Conservation (phyloP, 1,140 invertebrate genomes). For the Drosophila asahinai region DNA sequence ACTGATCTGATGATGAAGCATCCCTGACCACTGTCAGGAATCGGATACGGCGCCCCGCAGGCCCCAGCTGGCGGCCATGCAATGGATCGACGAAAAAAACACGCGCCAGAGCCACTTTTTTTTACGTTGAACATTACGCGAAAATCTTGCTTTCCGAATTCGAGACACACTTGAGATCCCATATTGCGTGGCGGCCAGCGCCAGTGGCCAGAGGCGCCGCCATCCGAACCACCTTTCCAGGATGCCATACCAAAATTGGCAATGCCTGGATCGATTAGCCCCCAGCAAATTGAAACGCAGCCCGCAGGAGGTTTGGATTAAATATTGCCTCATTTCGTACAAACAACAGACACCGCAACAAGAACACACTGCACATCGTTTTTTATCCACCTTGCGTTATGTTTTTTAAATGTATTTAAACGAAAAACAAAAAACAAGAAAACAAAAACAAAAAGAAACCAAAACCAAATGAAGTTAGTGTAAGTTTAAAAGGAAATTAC, state of each 20-base stretch:
- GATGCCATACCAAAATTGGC: conserved; percentile 25
- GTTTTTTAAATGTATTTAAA: conserved; percentile 75
- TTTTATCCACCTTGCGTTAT: conserved; percentile 62
- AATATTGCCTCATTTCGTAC: conserved; percentile 53
- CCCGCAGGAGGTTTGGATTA: conserved; percentile 74
- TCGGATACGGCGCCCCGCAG: conserved; percentile 28
- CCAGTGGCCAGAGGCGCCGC: conserved; percentile 20
- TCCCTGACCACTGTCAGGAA: conserved; percentile 17
- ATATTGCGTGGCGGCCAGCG: conserved; percentile 61
- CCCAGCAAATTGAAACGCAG: conserved; percentile 69
- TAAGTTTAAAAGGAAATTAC: conserved; percentile 63
- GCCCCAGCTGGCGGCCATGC: conserved; percentile 41
- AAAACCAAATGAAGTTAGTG: conserved; percentile 50
- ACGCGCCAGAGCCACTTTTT: conserved; percentile 61
- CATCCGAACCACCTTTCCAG: conserved; percentile 44
- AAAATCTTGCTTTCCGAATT: conserved; percentile 55
- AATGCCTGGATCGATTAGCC: conserved; percentile 68
- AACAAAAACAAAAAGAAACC: conserved; percentile 41
- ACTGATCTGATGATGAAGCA: conserved; percentile 14
- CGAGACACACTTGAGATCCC: conserved; percentile 25
- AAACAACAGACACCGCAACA: conserved; percentile 61
- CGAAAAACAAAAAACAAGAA: conserved; percentile 33
- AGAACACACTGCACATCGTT: conserved; percentile 55
- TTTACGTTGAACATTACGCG: conserved; percentile 40
- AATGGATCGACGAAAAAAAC: conserved; percentile 59